These are phyloP conservation scores for Glaucomys volans DNA, from an alignment of 2,113 vertebrate genomes.

Conservation along the genomic window DNA sequence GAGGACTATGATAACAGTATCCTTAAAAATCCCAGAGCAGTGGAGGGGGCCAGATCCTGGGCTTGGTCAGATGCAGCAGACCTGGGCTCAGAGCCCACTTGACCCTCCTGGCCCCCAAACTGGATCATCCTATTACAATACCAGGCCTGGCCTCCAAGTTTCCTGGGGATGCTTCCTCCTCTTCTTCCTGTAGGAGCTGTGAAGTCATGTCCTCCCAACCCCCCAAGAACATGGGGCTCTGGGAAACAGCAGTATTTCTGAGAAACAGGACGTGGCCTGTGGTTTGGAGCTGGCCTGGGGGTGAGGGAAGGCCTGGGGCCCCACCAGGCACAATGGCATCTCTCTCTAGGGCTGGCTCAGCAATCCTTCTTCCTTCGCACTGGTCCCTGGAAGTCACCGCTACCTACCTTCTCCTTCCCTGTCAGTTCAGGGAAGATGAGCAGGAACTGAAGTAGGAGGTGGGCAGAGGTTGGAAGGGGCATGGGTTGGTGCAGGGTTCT, in stretches of 20 bases:
- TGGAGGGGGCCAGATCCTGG: too few relatives aligned
- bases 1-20: not conserved
- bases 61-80: not conserved
- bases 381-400: not conserved
- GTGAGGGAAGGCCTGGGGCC: slow-evolving; percentile 64
- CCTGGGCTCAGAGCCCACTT: not conserved
- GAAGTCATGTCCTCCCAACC: not conserved
- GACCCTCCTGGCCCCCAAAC: not conserved
- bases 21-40: not conserved
- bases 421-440: not conserved
- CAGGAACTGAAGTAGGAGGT: not conserved
- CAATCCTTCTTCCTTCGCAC: not conserved
- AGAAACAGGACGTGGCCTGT: slow-evolving; percentile 67
- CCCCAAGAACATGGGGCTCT: slow-evolving; percentile 20
- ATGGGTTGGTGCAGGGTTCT: not conserved
- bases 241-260: slow-evolving; percentile 73
- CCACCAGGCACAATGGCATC: slow-evolving; percentile 22
- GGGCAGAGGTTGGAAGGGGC: not conserved
- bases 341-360: slow-evolving; percentile 50
- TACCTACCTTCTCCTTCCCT: not conserved
- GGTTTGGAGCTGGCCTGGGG: slow-evolving; percentile 55
- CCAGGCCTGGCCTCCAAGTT: slow-evolving; percentile 26
- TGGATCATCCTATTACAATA: not conserved
- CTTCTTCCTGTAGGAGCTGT: not conserved
- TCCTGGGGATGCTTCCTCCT: slow-evolving; percentile 30